Base-by-base conservation (phyloP, 2,888 invertebrate species). In the Stenoptilia bipunctidactyla region DNA sequence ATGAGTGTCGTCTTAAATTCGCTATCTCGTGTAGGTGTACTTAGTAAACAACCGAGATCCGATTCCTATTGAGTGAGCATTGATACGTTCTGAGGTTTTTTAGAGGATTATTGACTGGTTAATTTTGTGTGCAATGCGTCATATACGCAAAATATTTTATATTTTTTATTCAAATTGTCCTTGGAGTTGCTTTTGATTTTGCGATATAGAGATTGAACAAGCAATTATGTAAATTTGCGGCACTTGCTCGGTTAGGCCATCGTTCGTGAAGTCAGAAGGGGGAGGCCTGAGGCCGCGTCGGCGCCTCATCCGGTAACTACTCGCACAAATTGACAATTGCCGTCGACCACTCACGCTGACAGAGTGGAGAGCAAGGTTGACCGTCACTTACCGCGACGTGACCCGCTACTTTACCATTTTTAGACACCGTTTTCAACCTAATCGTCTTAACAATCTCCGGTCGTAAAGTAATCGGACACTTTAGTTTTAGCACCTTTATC, bases 281-380 rank as follows among this genome's bases (percentile, higher is more conserved):
- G 80, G 76, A 70, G 75, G 69, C 57, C 66, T 58, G 65, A 62
- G 61, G 34, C 30, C 12, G 30, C 59, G 54, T 55, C 63, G 56
- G 56, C 67, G 73, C 73, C 73, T 70, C 79, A 77, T 80, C 80
- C 80, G 80, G 79, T 71, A 66, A 57, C 47, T 20, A 58, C 61
- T 63, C 63, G 65, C 69, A 64, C 74, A 74, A 80, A 80, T 82
- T 79, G 77, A 63, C 72, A 76, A 77, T 76, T 79, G 75, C 62
- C 60, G 61, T 57, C 62, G 66, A 55, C 61, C 59, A 58, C 61
- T 66, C 67, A 71, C 65, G 62, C 53, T 48, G 52, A 51, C 34
- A 13, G 20, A 34, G 6, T 34, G 6, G 6, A 30, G n/a, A 20
- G 58, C 70, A 73, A 70, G 66, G 64, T 67, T 72, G 66, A 61